Evolutionary conservation across 2,888 invertebrate species (phyloP).

Genomic region (Tolmerus cingulatus): DNA sequence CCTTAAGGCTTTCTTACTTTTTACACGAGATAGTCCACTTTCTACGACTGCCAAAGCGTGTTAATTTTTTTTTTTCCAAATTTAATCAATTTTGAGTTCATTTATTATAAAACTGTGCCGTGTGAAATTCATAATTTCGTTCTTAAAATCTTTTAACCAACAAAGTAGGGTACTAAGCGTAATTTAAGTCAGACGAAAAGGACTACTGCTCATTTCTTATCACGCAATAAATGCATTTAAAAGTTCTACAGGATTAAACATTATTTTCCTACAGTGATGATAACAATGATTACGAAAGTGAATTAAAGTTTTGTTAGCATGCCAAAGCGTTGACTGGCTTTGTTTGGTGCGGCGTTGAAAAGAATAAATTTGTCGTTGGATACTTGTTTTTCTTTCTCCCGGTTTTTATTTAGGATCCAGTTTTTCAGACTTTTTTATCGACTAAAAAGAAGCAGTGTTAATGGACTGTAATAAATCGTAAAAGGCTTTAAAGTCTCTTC

Average conservation of each 20-base stretch:
- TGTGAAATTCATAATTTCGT: not conserved
- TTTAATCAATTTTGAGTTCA: not conserved
- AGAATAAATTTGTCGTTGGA: not conserved
- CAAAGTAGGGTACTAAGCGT: not conserved
- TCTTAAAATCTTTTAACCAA: not conserved
- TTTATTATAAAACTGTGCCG: not conserved
- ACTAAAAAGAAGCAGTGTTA: not conserved
- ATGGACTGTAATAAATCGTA: not conserved
- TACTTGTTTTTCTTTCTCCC: not conserved
- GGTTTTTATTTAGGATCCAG: not conserved
- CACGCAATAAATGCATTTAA: not conserved
- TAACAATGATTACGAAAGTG: not conserved
- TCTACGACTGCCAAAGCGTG: not conserved
- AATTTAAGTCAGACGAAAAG: not conserved
- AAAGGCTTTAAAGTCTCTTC: not conserved
- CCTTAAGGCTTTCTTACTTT: not conserved
- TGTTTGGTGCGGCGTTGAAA: not conserved
- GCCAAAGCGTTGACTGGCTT: not conserved
- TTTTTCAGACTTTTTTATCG: not conserved
- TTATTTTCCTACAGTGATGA: not conserved
- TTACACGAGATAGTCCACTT: not conserved
- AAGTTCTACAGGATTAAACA: not conserved
- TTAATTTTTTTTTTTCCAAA: not conserved
- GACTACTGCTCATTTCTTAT: not conserved
- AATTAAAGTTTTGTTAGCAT: not conserved